These are phyloP conservation scores for Epsilonema sp. DNA, from an alignment of 2,888 invertebrate genomes.

Conservation along the genomic window DNA sequence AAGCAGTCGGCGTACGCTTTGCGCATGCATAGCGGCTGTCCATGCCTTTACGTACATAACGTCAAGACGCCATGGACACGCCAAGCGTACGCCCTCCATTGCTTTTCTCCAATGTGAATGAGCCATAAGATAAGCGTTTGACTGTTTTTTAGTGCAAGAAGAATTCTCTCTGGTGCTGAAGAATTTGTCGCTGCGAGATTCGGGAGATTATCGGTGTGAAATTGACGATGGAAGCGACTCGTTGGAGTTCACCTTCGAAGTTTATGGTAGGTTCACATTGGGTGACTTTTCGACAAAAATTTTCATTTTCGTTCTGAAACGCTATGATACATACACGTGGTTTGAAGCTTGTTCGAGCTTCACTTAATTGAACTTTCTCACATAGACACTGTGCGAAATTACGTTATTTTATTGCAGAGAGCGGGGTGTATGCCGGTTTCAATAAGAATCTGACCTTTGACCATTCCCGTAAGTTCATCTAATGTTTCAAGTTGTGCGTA, in stretches of 20 bases:
- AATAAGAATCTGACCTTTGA: conserved; percentile 8
- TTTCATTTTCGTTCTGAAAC: no score
- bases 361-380: no score
- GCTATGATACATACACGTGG: no score
- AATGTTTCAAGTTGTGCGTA: neutral
- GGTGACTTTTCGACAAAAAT: no score
- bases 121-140: neutral
- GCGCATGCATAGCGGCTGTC: no score
- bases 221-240: neutral
- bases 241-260: neutral
- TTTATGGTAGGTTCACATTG: no score
- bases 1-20: no score
- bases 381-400: no score
- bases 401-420: conserved; percentile 6
- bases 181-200: conserved; percentile 2
- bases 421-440: conserved; percentile 3
- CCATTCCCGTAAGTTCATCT: conserved; percentile 3
- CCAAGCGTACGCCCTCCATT: no score
- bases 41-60: no score
- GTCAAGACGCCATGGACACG: no score
- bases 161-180: conserved; percentile 6
- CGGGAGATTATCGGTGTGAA: conserved; percentile 3
- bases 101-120: neutral
- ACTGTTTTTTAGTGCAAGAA: conserved; percentile 2
- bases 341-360: no score